Evolutionary conservation across 2,888 invertebrate genomes (phyloP).

Genomic region (Andrena fulva): DNA sequence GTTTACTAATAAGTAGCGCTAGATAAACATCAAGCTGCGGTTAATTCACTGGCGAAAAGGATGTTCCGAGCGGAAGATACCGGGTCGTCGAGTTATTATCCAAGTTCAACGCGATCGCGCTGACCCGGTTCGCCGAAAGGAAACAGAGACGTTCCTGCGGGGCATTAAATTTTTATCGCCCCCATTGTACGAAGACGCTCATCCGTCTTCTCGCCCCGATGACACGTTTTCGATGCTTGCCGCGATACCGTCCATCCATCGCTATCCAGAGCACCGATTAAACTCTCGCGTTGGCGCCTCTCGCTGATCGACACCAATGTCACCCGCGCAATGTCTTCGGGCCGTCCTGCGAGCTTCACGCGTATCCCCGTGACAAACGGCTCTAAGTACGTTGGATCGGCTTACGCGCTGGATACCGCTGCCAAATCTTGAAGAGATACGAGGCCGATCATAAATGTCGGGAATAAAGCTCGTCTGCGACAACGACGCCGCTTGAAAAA

Average conservation of each 20-base stretch:
- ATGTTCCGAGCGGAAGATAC: slow-evolving; percentile 16
- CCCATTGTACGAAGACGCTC: background rate
- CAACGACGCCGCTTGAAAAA: slow-evolving; percentile 55
- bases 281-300: slow-evolving; percentile 20
- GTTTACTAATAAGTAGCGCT: slow-evolving; percentile 51
- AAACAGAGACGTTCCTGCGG: background rate
- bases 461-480: slow-evolving; percentile 48
- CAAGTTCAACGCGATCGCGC: slow-evolving; percentile 3
- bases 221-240: slow-evolving; percentile 41
- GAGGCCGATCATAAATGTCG: slow-evolving; percentile 51
- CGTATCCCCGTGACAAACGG: background rate
- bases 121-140: slow-evolving; percentile 5
- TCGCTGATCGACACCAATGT: slow-evolving; percentile 20
- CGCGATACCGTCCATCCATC: background rate
- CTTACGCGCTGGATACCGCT: slow-evolving; percentile 24
- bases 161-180: slow-evolving; percentile 21
- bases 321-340: slow-evolving; percentile 3
- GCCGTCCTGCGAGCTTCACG: slow-evolving; percentile 16
- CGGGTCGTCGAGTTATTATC: background rate
- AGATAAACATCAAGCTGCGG: slow-evolving; percentile 51
- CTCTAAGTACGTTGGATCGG: slow-evolving; percentile 27
- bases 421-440: slow-evolving; percentile 63
- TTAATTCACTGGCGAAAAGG: slow-evolving; percentile 36
- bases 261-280: slow-evolving; percentile 29
- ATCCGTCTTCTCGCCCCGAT: slow-evolving; percentile 38